Evolutionary conservation across 2,888 invertebrate species (phyloP).

Genomic region (Argyresthia albistria): DNA sequence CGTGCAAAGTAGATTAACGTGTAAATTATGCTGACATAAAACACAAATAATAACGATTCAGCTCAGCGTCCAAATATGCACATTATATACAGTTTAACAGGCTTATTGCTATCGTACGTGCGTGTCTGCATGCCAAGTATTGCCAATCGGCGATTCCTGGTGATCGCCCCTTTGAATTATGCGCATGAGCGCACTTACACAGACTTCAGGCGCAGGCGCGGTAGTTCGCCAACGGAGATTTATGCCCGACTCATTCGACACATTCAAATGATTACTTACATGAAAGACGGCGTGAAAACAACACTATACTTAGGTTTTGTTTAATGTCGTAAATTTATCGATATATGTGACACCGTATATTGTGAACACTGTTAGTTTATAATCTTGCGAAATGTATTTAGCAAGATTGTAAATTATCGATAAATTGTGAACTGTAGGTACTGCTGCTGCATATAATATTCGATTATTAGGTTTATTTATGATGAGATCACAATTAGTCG

Average conservation of each 20-base stretch:
- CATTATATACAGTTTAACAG: conserved; percentile 56
- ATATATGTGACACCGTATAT: too few relatives aligned
- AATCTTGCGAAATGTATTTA: too few relatives aligned
- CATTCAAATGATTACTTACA: conserved; percentile 55
- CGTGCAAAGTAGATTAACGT: too few relatives aligned
- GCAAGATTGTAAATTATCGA: too few relatives aligned
- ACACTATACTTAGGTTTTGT: background rate
- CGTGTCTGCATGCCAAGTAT: conserved; percentile 63
- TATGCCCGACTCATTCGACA: conserved; percentile 43
- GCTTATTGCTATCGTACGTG: conserved; percentile 59
- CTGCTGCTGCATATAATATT: too few relatives aligned
- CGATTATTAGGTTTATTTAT: too few relatives aligned
- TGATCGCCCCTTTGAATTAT: conserved; percentile 67
- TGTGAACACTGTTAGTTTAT: too few relatives aligned
- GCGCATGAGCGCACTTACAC: conserved; percentile 48
- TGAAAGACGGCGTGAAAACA: conserved; percentile 40
- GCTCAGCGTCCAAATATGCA: conserved; percentile 40
- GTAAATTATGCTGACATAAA: too few relatives aligned
- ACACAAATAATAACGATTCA: too few relatives aligned
- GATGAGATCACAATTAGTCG: too few relatives aligned
- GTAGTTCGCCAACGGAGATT: conserved; percentile 36
- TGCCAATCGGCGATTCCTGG: conserved; percentile 42
- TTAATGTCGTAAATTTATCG: too few relatives aligned
- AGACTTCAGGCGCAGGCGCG: background rate
- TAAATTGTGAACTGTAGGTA: background rate